Conservation (phyloP, 2,888 invertebrate species). For the Aleiodes leptofemur region DNA sequence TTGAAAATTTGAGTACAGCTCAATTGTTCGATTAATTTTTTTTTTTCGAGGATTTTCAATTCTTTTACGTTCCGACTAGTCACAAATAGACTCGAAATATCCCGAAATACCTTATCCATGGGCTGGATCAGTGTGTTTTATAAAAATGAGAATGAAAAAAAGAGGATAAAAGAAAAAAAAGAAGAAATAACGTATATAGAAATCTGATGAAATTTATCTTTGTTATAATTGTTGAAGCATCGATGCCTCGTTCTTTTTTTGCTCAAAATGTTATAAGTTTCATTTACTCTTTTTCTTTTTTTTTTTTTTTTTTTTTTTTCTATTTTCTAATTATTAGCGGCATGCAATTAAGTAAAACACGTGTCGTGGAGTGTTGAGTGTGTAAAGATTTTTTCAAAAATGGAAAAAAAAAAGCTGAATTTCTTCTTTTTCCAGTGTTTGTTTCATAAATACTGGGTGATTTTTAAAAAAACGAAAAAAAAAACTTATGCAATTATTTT, state of each 20-base stretch:
- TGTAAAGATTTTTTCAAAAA: slow-evolving; percentile 34
- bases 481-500: neutral
- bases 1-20: neutral
- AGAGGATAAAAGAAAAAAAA: no score
- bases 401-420: neutral
- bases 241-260: slow-evolving; percentile 52
- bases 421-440: neutral
- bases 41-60: slow-evolving; percentile 2
- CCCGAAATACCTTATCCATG: neutral
- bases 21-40: slow-evolving; percentile 6
- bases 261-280: slow-evolving; percentile 53
- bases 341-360: neutral
- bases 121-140: slow-evolving; percentile 51
- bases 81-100: slow-evolving; percentile 35
- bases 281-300: slow-evolving; percentile 58
- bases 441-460: neutral
- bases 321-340: slow-evolving; percentile 59
- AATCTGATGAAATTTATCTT: neutral
- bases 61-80: slow-evolving; percentile 31
- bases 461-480: neutral
- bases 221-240: slow-evolving; percentile 33
- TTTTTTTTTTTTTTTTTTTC: slow-evolving; percentile 60
- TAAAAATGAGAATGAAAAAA: slow-evolving; percentile 47
- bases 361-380: slow-evolving; percentile 60
- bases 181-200: no score